These are phyloP conservation scores for Ceyx margarethae DNA, from an alignment of 2,113 vertebrate species.

Conservation along the genomic window DNA sequence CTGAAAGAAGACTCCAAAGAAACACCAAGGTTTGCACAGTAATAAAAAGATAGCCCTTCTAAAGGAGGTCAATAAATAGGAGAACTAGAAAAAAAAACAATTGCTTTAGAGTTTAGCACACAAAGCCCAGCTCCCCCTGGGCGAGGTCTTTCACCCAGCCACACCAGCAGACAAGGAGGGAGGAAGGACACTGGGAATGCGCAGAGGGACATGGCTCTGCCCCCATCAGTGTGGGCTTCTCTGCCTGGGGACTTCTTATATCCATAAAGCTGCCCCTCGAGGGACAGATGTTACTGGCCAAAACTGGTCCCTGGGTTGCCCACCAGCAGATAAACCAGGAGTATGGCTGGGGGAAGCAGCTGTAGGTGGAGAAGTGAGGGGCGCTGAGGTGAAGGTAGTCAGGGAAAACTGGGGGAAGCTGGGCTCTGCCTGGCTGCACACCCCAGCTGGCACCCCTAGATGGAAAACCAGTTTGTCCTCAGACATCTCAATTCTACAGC, in stretches of 20 bases:
- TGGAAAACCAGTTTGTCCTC: constrained; percentile 63
- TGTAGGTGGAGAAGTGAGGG: background rate
- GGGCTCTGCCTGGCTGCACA: rapidly evolving
- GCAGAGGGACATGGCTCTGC: background rate
- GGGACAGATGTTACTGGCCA: constrained; percentile 7
- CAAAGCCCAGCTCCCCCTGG: background rate
- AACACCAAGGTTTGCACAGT: constrained; percentile 59
- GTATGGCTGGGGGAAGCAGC: background rate
- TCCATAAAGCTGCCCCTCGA: background rate
- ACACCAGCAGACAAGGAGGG: background rate
- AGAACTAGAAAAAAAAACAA: constrained; percentile 75
- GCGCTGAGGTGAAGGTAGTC: background rate
- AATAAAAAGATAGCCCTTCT: constrained; percentile 84
- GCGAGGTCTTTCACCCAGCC: background rate
- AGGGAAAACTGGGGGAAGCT: rapidly evolving
- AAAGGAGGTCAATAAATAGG: constrained; percentile 78
- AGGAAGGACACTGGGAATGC: background rate
- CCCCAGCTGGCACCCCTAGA: background rate
- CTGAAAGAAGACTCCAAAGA: constrained; percentile 1
- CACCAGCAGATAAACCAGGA: background rate
- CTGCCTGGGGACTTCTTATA: background rate
- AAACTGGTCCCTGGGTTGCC: background rate
- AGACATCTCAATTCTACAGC: constrained; percentile 48
- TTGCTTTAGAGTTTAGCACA: constrained; percentile 73
- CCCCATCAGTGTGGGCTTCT: background rate